These are phyloP conservation scores for Laticauda colubrina DNA, from an alignment of 2,113 vertebrate species.

Conservation along the genomic window DNA sequence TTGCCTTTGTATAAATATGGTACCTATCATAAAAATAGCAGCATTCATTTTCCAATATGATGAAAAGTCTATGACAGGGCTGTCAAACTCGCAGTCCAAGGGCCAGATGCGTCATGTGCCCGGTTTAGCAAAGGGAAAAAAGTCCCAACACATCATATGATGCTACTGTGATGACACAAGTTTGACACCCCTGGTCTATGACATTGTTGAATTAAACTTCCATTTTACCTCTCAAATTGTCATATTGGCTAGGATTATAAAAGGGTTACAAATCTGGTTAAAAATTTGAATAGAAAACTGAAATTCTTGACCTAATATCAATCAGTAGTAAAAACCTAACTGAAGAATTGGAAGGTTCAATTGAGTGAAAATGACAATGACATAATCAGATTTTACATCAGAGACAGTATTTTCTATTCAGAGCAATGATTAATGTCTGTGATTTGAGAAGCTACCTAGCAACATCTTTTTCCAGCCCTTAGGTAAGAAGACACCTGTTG, in stretches of 20 bases:
- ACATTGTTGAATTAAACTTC: no score
- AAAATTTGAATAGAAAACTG: neutral
- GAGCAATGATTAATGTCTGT: neutral
- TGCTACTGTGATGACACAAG: no score
- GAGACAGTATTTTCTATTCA: neutral
- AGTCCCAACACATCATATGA: no score
- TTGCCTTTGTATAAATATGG: neutral
- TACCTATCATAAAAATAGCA: neutral
- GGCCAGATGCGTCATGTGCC: no score
- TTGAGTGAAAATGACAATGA: neutral
- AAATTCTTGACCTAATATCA: neutral
- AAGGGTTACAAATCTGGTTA: neutral
- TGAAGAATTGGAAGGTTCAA: neutral
- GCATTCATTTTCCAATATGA: neutral
- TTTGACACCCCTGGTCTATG: neutral
- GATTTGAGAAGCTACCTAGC: neutral
- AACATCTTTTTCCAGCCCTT: neutral
- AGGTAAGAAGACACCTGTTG: neutral
- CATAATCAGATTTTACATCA: neutral
- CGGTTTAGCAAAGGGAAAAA: no score
- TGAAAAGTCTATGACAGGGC: neutral
- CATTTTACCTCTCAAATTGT: no score
- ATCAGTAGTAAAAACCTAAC: neutral
- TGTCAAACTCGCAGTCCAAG: no score
- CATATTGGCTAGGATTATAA: neutral